Evolutionary conservation across 2,888 invertebrate genomes (phyloP), one percentile per base, ranked within the genome.

Genomic region (Cerastis rubricosa): DNA sequence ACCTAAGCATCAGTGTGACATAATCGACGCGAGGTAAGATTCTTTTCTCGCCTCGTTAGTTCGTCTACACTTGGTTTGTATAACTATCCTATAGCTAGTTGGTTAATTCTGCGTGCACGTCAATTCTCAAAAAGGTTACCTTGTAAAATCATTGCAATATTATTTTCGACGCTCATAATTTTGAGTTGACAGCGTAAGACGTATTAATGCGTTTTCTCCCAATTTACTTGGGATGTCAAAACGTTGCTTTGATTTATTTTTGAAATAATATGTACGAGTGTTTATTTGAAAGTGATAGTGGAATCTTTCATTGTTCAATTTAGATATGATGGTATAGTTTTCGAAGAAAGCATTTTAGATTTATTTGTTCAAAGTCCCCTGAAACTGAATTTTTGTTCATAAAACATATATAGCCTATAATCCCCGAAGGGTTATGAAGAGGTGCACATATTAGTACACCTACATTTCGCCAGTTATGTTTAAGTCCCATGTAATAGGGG

Each of bases 161-260:
- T 69, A 47, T 65, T 75, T 79, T 57, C n/a, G 47, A 29, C 17
- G 59, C 29, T 17, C 25, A 51, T 66, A 74, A 65, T 74, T 80
- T 29, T 22, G 29, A 17, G 49, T 65, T 71, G 81, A 71, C 76
- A 76, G 54, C 14, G 1, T 43, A 43, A 29, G 25, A 51, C 57
- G 11, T 47, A 47, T n/a, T 19, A 35, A 40, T 40, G 61, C 45
- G 29, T 35, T 78, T 49, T 43, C 47, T 51, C 19, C 1, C 40
- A 54, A 75, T 75, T 69, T 69, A 75, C 80, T 71, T 40, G 0
- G 11, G 49, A 47, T 76, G 80, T 59, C 82, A 76, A 63, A 78
- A 54, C 22, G 5, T 71, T 76, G 43, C 0, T 43, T 49, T 67
- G 81, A 81, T 71, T 76, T 80, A 80, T 54, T 47, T 19, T 22